phyloP scores from a whole-genome alignment of 2,888 invertebrate species.

The Brachyopa scutellaris region DNA sequence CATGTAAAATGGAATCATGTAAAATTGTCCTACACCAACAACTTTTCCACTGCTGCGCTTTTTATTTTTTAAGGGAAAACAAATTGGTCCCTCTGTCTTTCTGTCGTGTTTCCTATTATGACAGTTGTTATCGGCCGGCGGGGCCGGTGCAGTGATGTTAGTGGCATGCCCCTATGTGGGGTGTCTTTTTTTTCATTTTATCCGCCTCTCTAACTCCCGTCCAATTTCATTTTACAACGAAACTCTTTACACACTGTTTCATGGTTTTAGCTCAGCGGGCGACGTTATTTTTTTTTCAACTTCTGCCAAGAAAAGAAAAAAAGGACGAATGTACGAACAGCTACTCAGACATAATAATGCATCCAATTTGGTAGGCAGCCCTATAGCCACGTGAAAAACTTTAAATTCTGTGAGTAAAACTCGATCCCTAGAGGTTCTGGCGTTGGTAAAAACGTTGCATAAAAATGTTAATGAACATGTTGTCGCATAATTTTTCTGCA shows the following conservation, averaged over 20 bases:
- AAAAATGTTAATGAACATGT: constrained; percentile 42
- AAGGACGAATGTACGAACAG: background rate
- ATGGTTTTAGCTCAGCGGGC: background rate
- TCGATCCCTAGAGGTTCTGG: constrained; percentile 15
- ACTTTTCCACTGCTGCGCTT: too few relatives aligned
- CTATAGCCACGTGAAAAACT: too few relatives aligned
- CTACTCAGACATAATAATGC: constrained; percentile 33
- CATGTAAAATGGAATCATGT: constrained; percentile 22
- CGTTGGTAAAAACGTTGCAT: constrained; percentile 43
- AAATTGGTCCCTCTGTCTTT: constrained; percentile 34
- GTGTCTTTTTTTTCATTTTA: background rate
- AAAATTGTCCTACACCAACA: constrained; percentile 19
- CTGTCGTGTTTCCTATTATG: constrained; percentile 43
- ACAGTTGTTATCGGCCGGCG: constrained; percentile 47
- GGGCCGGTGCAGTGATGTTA: too few relatives aligned
- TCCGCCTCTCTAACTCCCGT: background rate
- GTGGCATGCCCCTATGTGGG: constrained; percentile 18
- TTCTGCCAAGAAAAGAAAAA: background rate
- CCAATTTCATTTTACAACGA: constrained; percentile 13
- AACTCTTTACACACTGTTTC: constrained; percentile 10
- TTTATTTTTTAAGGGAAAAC: background rate
- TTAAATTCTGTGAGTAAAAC: too few relatives aligned
- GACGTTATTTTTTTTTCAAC: constrained; percentile 6
- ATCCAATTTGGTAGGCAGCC: constrained; percentile 29
- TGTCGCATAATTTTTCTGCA: constrained; percentile 33